Evolutionary conservation across 2,888 invertebrate species (phyloP), one percentile per base, ranked within the genome.

Genomic region (Caenorhabditis uteleia): DNA sequence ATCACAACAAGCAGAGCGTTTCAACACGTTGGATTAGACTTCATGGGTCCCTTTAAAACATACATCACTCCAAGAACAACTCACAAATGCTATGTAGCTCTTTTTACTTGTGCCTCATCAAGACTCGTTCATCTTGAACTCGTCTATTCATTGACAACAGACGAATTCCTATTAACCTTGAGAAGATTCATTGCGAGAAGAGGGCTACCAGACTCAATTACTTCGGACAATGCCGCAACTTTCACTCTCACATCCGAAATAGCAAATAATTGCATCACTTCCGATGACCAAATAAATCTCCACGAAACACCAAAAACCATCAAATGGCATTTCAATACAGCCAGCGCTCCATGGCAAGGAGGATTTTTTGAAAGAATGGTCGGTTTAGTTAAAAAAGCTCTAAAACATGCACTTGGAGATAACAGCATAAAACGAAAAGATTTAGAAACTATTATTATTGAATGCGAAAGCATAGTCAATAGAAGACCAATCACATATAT

Each of bases 361-460:
- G 48, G 48, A 38, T n/a, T 38, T 27, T 48, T 36, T 16, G 48
- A 48, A 48, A 48, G 39, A 48, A 25, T 48, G 26, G 48, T 48
- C 3, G 48, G 38, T 16, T 5, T 39, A 1, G 48, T 38, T 16
- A 49, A 49, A 33, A 49, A 49, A 29, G 40, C 39, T 4, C 16
- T 49, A 29, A 42, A 50, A 20, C 40, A 40, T 23, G 27, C n/a
- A n/a, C 3, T 50, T 10, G 40, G 42, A 42, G 33, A 50, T 8
- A n/a, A 50, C 12, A 3, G 8, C 21, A 23, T 33, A 3, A 4
- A 27, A 27, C 18, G 39, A 26, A 26, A 36, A 25, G 39, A 31
- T 33, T 50, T 50, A 10, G 50, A 50, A 16, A 50, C 50, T 3
- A 40, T 42, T 8, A 16, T 50, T 7, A 42, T 23, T 10, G 31